Percentiles rank a stretch among this genome's conserved stretches.
Conservation (phyloP, 2,113 vertebrate genomes). For the Gobius niger region DNA sequence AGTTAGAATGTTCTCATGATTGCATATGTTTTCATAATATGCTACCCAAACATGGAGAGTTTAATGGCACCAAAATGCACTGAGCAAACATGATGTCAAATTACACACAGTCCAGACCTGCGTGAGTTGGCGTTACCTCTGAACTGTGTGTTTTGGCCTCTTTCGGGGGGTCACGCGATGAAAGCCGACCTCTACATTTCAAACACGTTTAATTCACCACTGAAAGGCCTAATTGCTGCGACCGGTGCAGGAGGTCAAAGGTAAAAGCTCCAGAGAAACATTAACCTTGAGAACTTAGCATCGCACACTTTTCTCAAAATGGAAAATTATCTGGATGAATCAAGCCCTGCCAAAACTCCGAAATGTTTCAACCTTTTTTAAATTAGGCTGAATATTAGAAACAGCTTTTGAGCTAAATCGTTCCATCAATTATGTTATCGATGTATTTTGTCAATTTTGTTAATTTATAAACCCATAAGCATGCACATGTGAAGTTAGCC, state of each 20-base stretch:
- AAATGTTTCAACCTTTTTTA: constrained; percentile 30
- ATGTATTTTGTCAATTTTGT: too few relatives aligned
- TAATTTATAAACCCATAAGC: too few relatives aligned
- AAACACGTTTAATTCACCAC: constrained; percentile 59
- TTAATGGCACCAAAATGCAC: not conserved
- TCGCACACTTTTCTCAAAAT: constrained; percentile 26
- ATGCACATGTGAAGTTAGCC: too few relatives aligned
- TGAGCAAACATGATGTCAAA: constrained; percentile 24
- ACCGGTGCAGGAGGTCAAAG: constrained; percentile 54
- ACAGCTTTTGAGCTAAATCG: too few relatives aligned
- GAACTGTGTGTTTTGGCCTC: constrained; percentile 49
- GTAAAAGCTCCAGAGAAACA: constrained; percentile 60
- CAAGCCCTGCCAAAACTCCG: constrained; percentile 6
- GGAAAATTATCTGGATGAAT: not conserved
- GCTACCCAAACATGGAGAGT: not conserved
- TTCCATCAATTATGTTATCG: too few relatives aligned
- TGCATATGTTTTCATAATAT: not conserved
- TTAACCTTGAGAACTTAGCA: constrained; percentile 60
- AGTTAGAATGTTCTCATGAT: not conserved
- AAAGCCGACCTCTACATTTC: constrained; percentile 62
- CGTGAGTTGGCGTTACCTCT: constrained; percentile 26
- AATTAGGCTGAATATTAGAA: not conserved
- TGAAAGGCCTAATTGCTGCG: constrained; percentile 63
- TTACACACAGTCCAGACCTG: constrained; percentile 41
- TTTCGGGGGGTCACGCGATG: constrained; percentile 51